Percentiles rank a stretch among this genome's conserved stretches.
Evolutionary conservation across 2,888 invertebrate genomes (phyloP).

Genomic region (Temnothorax ravouxi): DNA sequence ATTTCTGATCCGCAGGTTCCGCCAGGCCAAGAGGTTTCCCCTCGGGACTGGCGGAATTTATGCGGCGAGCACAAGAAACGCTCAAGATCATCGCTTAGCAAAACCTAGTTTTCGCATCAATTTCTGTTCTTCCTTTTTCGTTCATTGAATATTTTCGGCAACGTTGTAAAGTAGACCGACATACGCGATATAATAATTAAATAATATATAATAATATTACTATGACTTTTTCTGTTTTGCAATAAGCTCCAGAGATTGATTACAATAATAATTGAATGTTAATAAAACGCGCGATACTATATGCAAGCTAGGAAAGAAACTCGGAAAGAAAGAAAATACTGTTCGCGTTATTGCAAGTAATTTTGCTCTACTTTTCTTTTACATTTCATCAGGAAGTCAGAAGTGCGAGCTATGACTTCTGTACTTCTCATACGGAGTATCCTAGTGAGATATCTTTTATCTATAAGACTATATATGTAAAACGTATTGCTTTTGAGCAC

Average conservation of each 20-base stretch:
- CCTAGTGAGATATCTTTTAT: background rate
- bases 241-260: background rate
- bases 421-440: background rate
- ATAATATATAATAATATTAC: background rate
- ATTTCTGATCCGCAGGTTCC: constrained; percentile 63
- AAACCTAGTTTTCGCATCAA: constrained; percentile 59
- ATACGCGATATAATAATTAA: background rate
- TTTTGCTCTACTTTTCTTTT: background rate
- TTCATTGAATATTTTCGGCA: background rate
- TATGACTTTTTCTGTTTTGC: background rate
- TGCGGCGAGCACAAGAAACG: constrained; percentile 63
- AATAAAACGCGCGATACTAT: background rate
- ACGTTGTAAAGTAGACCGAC: background rate
- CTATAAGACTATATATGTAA: background rate
- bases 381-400: background rate
- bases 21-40: constrained; percentile 30
- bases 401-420: background rate
- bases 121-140: constrained; percentile 39
- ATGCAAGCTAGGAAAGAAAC: background rate
- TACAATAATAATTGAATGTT: background rate
- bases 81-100: constrained; percentile 66
- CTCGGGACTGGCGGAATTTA: constrained; percentile 64
- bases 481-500: background rate
- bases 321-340: background rate
- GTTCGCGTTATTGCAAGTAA: background rate